Percentiles rank a stretch among this genome's conserved stretches.
Evolutionary conservation across 2,797 vertebrate genomes (phyloP).

Genomic region (Acridotheres tristis): DNA sequence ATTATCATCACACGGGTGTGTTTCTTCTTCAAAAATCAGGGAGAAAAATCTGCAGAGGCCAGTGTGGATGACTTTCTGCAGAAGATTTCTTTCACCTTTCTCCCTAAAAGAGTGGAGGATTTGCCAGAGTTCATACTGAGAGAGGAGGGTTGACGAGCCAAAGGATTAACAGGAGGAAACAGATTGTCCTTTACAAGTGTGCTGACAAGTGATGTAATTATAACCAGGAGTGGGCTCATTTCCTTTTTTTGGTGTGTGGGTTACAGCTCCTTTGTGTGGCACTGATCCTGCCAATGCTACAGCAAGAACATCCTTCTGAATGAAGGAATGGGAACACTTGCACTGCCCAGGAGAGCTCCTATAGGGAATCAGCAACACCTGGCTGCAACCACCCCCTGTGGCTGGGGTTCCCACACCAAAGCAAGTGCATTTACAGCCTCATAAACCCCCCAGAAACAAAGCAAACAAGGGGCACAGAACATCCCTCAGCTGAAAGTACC

Average conservation of each 20-base stretch:
- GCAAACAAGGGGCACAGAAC: neutral
- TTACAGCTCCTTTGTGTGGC: neutral
- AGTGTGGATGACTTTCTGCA: neutral
- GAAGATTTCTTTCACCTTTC: neutral
- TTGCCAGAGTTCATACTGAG: neutral
- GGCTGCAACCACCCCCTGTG: neutral
- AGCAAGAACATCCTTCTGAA: neutral
- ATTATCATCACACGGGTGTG: neutral
- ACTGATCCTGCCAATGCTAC: neutral
- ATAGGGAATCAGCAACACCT: neutral
- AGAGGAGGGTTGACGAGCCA: neutral
- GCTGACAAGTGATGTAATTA: slow-evolving; percentile 21
- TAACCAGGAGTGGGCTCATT: neutral
- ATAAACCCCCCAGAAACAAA: neutral
- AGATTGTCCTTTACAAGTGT: slow-evolving; percentile 11
- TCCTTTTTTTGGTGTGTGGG: neutral
- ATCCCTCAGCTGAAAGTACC: neutral
- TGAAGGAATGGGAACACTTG: neutral
- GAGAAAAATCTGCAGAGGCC: neutral
- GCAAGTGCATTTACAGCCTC: neutral
- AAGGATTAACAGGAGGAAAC: neutral
- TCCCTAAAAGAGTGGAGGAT: neutral
- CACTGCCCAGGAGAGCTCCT: neutral
- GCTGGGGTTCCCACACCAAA: neutral
- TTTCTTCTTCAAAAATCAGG: neutral